Conservation (phyloP, 2,113 vertebrate species). For the Poecile atricapillus region DNA sequence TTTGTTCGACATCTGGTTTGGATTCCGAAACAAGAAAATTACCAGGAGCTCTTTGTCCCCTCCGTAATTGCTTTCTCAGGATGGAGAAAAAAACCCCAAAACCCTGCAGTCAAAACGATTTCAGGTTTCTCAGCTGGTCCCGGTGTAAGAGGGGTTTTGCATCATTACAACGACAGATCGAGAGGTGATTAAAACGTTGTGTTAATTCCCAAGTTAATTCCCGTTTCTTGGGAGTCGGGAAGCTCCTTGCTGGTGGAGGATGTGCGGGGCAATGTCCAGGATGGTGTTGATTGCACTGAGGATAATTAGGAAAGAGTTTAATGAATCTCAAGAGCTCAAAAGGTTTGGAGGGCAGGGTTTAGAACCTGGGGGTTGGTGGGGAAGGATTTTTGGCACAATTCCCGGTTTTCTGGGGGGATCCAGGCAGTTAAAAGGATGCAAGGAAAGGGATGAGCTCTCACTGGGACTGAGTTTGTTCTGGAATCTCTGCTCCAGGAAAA, state of each 20-base stretch:
- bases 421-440: neutral
- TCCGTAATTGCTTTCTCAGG: neutral
- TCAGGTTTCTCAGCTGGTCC: neutral
- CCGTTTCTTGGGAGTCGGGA: neutral
- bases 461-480: neutral
- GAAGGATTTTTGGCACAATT: neutral
- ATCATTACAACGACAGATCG: neutral
- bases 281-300: neutral
- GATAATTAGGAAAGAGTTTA: neutral
- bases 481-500: neutral
- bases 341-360: neutral
- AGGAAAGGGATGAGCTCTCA: neutral
- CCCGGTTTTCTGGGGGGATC: neutral
- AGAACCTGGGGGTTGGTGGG: neutral
- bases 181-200: neutral
- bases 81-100: neutral
- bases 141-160: neutral
- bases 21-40: neutral
- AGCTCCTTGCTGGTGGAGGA: neutral
- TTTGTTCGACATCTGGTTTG: neutral
- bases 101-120: neutral
- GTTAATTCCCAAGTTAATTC: neutral
- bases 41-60: neutral
- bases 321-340: neutral
- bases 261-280: fast-evolving